These are phyloP conservation scores for Thalassarche chlororhynchos DNA, from an alignment of 2,113 vertebrate species.

Conservation along the genomic window DNA sequence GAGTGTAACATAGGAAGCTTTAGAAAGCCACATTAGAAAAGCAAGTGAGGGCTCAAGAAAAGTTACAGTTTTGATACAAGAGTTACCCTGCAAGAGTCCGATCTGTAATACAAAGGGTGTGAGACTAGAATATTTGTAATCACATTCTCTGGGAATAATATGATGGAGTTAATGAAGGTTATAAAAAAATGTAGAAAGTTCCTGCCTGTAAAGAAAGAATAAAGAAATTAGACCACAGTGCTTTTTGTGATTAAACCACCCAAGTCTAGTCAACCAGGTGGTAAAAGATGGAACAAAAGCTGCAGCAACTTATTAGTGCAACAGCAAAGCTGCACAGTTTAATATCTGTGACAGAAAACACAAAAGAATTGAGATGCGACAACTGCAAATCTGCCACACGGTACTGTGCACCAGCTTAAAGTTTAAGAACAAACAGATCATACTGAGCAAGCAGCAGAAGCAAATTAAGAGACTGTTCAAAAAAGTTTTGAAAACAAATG, in stretches of 20 bases:
- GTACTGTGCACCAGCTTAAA: background rate
- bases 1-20: background rate
- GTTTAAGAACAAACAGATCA: background rate
- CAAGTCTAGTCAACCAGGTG: background rate
- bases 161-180: rapidly evolving
- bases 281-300: background rate
- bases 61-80: background rate
- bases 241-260: background rate
- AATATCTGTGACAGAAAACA: background rate
- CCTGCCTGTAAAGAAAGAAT: background rate
- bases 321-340: background rate
- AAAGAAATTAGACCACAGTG: background rate
- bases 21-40: background rate
- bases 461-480: background rate
- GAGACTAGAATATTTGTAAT: background rate
- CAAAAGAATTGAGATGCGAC: rapidly evolving
- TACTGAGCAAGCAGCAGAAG: background rate
- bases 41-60: background rate
- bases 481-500: background rate
- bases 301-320: background rate
- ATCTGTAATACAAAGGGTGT: background rate
- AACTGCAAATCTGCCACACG: rapidly evolving
- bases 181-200: background rate
- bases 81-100: background rate
- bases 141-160: background rate